These are phyloP conservation scores for Cygnus olor DNA, from an alignment of 2,797 vertebrate species.

Conservation along the genomic window DNA sequence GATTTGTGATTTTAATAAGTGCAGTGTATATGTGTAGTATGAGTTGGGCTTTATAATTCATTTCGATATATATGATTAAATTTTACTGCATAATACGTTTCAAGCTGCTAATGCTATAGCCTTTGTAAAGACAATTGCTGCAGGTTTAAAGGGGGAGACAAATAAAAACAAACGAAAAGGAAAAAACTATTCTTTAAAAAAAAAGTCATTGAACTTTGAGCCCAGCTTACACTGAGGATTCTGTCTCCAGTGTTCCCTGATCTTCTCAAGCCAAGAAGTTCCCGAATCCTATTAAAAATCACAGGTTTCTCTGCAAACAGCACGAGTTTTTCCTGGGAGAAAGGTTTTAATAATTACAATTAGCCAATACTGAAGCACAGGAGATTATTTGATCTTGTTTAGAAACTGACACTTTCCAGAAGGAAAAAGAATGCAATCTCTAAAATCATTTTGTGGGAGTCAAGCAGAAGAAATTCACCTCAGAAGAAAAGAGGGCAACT, in stretches of 20 bases:
- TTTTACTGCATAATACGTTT: background rate
- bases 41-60: background rate
- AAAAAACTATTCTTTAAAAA: background rate
- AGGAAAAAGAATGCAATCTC: conserved; percentile 59
- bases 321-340: conserved; percentile 69
- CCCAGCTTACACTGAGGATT: conserved; percentile 38
- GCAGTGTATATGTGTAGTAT: background rate
- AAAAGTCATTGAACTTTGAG: background rate
- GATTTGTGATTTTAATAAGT: background rate
- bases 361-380: conserved; percentile 65
- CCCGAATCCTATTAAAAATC: conserved; percentile 72
- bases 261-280: conserved; percentile 64
- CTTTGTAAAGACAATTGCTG: background rate
- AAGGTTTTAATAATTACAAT: conserved; percentile 81
- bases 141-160: background rate
- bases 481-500: conserved; percentile 63
- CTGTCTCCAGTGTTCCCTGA: conserved; percentile 39
- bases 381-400: conserved; percentile 76
- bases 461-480: conserved; percentile 67
- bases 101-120: background rate
- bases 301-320: conserved; percentile 68
- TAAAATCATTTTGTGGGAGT: conserved; percentile 75
- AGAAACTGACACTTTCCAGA: conserved; percentile 72
- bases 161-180: background rate
- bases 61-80: background rate